Evolutionary conservation across 2,113 vertebrate species (phyloP).

Genomic region (Passer montanus): DNA sequence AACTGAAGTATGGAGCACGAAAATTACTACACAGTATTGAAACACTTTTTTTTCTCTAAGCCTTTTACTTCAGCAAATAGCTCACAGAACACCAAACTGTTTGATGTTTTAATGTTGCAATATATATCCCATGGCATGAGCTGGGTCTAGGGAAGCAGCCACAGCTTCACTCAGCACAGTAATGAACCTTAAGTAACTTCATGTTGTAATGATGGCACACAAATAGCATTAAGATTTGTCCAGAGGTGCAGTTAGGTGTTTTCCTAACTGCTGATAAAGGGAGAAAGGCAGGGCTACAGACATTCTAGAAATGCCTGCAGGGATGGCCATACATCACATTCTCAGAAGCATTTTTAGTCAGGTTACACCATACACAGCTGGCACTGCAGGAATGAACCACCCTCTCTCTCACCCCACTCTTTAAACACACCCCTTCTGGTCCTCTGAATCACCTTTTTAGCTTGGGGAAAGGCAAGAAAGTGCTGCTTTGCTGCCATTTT

Average conservation of each 20-base stretch:
- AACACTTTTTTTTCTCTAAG: background rate
- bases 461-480: background rate
- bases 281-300: background rate
- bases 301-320: background rate
- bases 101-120: constrained; percentile 39
- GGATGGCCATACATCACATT: background rate
- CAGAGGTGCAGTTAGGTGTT: background rate
- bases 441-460: background rate
- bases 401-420: background rate
- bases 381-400: background rate
- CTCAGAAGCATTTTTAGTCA: background rate
- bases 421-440: background rate
- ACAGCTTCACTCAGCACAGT: background rate
- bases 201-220: background rate
- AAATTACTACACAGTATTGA: background rate
- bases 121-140: background rate
- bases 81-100: constrained; percentile 20
- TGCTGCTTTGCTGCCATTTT: background rate
- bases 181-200: constrained; percentile 11
- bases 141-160: constrained; percentile 2
- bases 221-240: constrained; percentile 4
- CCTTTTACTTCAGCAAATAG: constrained; percentile 46
- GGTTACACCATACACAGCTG: background rate
- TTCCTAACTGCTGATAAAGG: background rate
- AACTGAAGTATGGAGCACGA: background rate